phyloP scores from a whole-genome alignment of 2,888 invertebrate species.

The Allygus modestus region DNA sequence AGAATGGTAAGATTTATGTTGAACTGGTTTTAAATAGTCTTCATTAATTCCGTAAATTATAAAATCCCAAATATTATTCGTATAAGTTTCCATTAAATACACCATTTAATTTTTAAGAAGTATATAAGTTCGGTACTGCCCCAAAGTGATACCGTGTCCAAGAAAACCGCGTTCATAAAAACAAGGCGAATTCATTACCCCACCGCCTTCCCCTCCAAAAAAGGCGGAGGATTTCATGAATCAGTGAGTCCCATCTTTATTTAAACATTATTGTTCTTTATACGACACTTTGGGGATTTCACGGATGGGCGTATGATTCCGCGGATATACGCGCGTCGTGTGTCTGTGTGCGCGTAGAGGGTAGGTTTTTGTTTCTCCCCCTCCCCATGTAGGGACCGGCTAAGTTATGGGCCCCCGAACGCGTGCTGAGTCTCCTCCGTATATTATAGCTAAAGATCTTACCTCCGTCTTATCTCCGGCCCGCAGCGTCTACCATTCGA shows the following conservation, averaged over 20 bases:
- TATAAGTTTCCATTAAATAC: too few species aligned
- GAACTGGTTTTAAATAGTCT: too few species aligned
- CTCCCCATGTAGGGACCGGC: neutral
- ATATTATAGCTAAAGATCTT: conserved; percentile 27
- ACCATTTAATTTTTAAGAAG: too few species aligned
- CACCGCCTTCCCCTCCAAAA: neutral
- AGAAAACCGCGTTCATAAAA: neutral
- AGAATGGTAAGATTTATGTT: too few species aligned
- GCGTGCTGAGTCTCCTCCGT: conserved; percentile 39
- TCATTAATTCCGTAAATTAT: too few species aligned
- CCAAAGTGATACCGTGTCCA: neutral
- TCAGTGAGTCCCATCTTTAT: conserved; percentile 55
- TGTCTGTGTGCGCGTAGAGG: neutral
- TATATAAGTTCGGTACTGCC: neutral
- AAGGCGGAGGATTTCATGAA: conserved; percentile 42
- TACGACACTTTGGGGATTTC: conserved; percentile 62
- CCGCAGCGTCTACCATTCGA: conserved; percentile 47
- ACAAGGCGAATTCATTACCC: neutral
- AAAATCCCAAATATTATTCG: too few species aligned
- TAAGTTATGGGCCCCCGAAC: conserved; percentile 40
- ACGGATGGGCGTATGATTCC: conserved; percentile 52
- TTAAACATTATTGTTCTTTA: conserved; percentile 59
- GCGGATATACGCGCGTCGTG: conserved; percentile 17
- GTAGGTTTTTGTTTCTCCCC: conserved; percentile 35
- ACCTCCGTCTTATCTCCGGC: conserved; percentile 29